These are phyloP conservation scores for Adelosebastes latens DNA, from an alignment of 2,797 vertebrate species.

Conservation along the genomic window DNA sequence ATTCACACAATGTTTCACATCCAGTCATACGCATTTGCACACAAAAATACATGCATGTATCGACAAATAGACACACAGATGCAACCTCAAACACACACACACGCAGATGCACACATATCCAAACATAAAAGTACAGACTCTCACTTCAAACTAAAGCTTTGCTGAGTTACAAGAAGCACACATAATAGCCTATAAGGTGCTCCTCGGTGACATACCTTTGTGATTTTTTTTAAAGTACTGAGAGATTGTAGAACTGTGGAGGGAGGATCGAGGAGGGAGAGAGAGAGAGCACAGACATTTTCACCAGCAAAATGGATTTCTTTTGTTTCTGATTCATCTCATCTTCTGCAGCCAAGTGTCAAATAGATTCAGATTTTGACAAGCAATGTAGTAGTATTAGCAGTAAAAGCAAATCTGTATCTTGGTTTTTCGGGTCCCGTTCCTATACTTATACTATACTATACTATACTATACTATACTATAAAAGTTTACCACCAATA, in stretches of 20 bases:
- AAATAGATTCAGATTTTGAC: neutral
- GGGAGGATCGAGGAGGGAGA: neutral
- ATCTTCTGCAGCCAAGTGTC: neutral
- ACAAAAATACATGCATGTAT: neutral
- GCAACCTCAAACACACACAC: neutral
- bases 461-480: no score
- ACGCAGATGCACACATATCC: neutral
- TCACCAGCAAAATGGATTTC: conserved; percentile 4
- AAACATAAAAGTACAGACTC: conserved; percentile 11
- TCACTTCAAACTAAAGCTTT: conserved; percentile 43
- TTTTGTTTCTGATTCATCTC: conserved; percentile 21
- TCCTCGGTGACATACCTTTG: conserved; percentile 36
- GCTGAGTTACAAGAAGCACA: conserved; percentile 42
- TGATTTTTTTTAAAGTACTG: conserved; percentile 7
- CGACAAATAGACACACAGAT: conserved; percentile 7
- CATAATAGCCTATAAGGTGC: conserved; percentile 51
- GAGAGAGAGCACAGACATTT: neutral
- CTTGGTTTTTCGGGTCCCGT: neutral
- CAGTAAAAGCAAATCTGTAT: neutral
- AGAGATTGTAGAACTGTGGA: conserved; percentile 2
- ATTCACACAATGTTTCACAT: conserved; percentile 13
- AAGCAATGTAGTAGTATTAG: neutral
- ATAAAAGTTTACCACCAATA: neutral
- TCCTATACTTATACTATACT: no score
- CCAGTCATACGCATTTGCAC: neutral